Evolutionary conservation across 2,888 invertebrate species (phyloP), one percentile per base, ranked within the genome.

Genomic region (Andrena chrysosceles): DNA sequence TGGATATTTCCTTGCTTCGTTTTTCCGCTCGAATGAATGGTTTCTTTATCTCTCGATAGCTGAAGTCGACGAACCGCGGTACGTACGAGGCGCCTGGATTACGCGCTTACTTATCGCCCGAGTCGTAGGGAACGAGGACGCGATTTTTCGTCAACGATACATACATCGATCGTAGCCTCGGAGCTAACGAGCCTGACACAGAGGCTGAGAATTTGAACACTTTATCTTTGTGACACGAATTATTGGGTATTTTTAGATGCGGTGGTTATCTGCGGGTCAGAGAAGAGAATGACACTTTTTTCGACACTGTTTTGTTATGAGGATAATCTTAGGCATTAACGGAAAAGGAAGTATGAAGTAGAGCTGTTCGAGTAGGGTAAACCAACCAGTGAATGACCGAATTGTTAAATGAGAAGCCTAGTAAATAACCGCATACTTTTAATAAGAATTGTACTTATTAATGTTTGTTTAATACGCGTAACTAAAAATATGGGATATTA

Each of bases 31-130:
- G 48, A 49, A 69, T 48, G 73, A 69, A 80, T 69, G 68, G 35
- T 56, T 80, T 69, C 80, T 80, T 81, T 81, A 79, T 81, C 63
- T 79, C 29, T 35, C 42, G 79, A 56, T 63, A 72, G 63, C 49
- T 8, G 10, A 70, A 59, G 54, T 64, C 56, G 49, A 26, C 29
- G 64, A 77, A 49, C 62, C 66, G 52, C 42, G n/a, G 16, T 23
- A 59, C 66, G 26, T 13, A 5, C 13, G 13, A 16, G 26, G 49
- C 60, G 49, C 42, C 77, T 54, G 35, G 31, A 67, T 77, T 68
- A 62, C 49, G 60, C 35, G 49, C 13, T 66, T 60, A 26, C 59
- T 33, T 16, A 26, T 31, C 23, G 59, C n/a, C 0, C 59, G 49
- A 56, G 16, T 52, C 33, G 35, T 2, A 29, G n/a, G 0, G 16